These are phyloP conservation scores for Pygmarrhopalites habei DNA, from an alignment of 1,140 invertebrate species.

Conservation along the genomic window DNA sequence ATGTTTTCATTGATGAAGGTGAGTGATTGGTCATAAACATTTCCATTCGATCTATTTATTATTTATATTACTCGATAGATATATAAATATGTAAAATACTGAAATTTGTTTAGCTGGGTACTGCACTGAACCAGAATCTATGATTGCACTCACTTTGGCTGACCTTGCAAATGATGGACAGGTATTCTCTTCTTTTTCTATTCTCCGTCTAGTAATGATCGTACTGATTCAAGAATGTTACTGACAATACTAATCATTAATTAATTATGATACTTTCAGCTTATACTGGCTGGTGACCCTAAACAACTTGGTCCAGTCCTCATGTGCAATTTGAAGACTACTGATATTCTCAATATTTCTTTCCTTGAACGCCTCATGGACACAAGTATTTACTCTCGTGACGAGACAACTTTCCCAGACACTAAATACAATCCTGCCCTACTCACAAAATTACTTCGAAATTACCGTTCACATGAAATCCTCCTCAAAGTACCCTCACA, in stretches of 20 bases:
- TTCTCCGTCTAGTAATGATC: too few relatives aligned
- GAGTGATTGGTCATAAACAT: too few relatives aligned
- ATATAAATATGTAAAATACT: too few relatives aligned
- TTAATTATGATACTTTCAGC: conserved; percentile 11
- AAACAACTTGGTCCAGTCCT: conserved; percentile 70
- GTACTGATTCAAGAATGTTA: too few relatives aligned
- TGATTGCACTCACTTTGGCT: conserved; percentile 53
- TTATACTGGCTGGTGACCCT: conserved; percentile 72
- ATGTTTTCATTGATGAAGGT: conserved; percentile 80
- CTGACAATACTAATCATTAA: too few relatives aligned
- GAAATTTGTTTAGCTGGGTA: too few relatives aligned
- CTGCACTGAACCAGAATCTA: conserved; percentile 76
- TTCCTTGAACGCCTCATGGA: conserved; percentile 62
- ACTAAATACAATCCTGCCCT: conserved; percentile 28
- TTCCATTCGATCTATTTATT: too few relatives aligned
- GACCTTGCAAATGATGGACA: conserved; percentile 43
- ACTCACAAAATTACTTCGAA: conserved; percentile 39
- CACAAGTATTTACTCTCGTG: conserved; percentile 17
- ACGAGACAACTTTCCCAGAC: conserved; percentile 42
- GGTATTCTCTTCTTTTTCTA: conserved; percentile 21
- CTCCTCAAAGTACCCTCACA: conserved; percentile 51
- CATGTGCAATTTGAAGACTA: conserved; percentile 55
- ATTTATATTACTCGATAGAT: too few relatives aligned
- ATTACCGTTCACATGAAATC: conserved; percentile 42
- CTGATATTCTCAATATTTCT: conserved; percentile 61